These are phyloP conservation scores for Pollenia amentaria DNA, from an alignment of 2,888 invertebrate species.

Conservation along the genomic window DNA sequence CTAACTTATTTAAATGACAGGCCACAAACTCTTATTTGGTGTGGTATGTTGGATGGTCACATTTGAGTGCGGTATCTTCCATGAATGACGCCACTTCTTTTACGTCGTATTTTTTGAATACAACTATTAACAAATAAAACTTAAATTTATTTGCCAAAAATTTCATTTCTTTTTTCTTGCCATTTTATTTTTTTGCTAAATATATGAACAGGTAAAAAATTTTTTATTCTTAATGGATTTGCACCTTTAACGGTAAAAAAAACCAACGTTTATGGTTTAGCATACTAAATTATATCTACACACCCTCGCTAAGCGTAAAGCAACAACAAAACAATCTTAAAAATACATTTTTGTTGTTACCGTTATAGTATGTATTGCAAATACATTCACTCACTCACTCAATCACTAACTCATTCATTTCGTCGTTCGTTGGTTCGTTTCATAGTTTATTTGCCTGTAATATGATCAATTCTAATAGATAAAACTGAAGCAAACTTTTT, in stretches of 20 bases:
- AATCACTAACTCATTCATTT: not conserved
- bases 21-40: slow-evolving; percentile 19
- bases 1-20: slow-evolving; percentile 36
- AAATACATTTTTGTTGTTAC: slow-evolving; percentile 7
- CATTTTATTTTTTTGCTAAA: slow-evolving; percentile 9
- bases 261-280: slow-evolving; percentile 55
- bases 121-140: slow-evolving; percentile 14
- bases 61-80: not conserved
- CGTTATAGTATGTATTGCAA: slow-evolving; percentile 49
- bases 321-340: not conserved
- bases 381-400: slow-evolving; percentile 8
- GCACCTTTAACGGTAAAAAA: slow-evolving; percentile 57
- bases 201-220: not conserved
- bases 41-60: slow-evolving; percentile 19
- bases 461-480: slow-evolving; percentile 61
- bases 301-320: slow-evolving; percentile 50
- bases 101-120: slow-evolving; percentile 37
- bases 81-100: slow-evolving; percentile 55
- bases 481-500: slow-evolving; percentile 55
- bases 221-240: slow-evolving; percentile 57
- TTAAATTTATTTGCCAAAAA: slow-evolving; percentile 53
- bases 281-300: slow-evolving; percentile 64
- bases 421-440: not conserved
- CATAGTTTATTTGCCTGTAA: not conserved
- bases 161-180: slow-evolving; percentile 18